These are phyloP conservation scores for Maconellicoccus hirsutus DNA, from an alignment of 1,140 invertebrate genomes.

Conservation along the genomic window DNA sequence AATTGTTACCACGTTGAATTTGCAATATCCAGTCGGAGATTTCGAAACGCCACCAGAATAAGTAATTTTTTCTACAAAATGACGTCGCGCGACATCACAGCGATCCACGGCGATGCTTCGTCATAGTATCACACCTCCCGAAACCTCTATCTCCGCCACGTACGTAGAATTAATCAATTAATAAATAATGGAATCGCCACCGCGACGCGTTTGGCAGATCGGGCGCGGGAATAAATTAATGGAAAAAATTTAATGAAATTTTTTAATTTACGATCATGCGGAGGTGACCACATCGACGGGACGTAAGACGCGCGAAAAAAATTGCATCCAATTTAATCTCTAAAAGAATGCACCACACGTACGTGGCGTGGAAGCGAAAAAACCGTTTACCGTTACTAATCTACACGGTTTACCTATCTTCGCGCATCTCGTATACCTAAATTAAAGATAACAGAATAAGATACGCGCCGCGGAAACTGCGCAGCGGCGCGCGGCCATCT, in stretches of 20 bases:
- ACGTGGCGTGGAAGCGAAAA: not conserved
- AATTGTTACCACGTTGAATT: not conserved
- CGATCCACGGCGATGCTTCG: too few relatives aligned
- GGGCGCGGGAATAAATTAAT: not conserved
- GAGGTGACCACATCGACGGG: not conserved
- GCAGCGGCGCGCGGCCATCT: too few relatives aligned
- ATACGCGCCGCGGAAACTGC: not conserved
- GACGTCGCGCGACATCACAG: too few relatives aligned
- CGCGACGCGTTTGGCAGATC: too few relatives aligned
- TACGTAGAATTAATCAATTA: too few relatives aligned
- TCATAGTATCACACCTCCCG: too few relatives aligned
- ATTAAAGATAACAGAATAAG: conserved; percentile 1
- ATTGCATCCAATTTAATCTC: not conserved
- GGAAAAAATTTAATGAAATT: not conserved
- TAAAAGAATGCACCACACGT: not conserved
- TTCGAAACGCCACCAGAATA: not conserved
- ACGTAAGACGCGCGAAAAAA: not conserved
- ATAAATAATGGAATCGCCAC: too few relatives aligned
- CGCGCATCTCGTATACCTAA: not conserved
- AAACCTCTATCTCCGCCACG: too few relatives aligned
- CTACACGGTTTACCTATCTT: not conserved
- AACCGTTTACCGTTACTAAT: not conserved
- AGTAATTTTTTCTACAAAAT: conserved; percentile 6
- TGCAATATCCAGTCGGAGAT: not conserved
- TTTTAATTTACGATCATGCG: not conserved